Evolutionary conservation across 1,140 invertebrate genomes (phyloP).

Genomic region (Ips typographus): DNA sequence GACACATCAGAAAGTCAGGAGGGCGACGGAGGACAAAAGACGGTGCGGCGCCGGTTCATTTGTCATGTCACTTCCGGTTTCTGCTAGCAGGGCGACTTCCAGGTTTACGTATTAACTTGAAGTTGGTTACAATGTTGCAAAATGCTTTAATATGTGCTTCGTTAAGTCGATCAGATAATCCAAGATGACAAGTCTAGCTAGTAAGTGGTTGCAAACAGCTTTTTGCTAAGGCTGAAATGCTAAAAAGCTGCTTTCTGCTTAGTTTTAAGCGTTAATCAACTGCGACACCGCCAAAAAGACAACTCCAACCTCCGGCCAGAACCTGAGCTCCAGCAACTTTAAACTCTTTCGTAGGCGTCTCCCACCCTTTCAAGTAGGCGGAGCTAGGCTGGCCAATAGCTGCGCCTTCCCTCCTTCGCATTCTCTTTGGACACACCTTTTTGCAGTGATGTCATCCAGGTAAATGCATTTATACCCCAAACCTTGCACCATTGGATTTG

Average conservation of each 20-base stretch:
- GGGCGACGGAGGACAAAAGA: slow-evolving; percentile 42
- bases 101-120: too few relatives aligned
- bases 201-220: too few relatives aligned
- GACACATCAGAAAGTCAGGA: slow-evolving; percentile 33
- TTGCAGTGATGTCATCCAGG: slow-evolving; percentile 34
- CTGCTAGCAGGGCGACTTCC: slow-evolving; percentile 12
- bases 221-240: too few relatives aligned
- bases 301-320: too few relatives aligned
- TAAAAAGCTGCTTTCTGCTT: too few relatives aligned
- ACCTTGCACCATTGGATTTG: not conserved
- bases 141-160: too few relatives aligned
- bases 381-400: slow-evolving; percentile 28
- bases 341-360: slow-evolving; percentile 5
- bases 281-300: too few relatives aligned
- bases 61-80: slow-evolving; percentile 49
- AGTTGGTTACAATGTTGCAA: too few relatives aligned
- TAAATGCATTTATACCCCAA: slow-evolving; percentile 23
- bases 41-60: slow-evolving; percentile 47
- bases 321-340: too few relatives aligned
- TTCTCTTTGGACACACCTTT: slow-evolving; percentile 34
- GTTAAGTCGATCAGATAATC: too few relatives aligned
- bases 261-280: too few relatives aligned
- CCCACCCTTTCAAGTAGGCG: slow-evolving; percentile 31
- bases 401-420: slow-evolving; percentile 19
- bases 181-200: too few relatives aligned